Conservation (phyloP, 1,140 invertebrate species). For the Sycobia sp. region DNA sequence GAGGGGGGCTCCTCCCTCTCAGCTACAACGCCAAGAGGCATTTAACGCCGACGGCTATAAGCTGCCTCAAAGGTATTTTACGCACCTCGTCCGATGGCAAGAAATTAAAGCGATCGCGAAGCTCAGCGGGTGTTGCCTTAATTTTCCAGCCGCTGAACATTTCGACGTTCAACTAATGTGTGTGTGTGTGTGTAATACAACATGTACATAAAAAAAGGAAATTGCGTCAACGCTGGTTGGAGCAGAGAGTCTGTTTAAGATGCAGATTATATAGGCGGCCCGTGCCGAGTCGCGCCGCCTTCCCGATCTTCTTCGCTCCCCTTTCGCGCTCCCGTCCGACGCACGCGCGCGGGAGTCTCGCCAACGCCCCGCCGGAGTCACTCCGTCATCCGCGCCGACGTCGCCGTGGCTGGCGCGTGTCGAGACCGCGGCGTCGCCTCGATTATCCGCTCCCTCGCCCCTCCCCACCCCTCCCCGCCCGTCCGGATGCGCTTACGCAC, state of each 20-base stretch:
- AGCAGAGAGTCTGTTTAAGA: constrained; percentile 43
- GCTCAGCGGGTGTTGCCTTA: no score
- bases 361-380: no score
- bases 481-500: not conserved
- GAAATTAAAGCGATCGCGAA: no score
- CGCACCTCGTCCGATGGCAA: no score
- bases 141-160: constrained; percentile 41
- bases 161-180: constrained; percentile 37
- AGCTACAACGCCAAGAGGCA: no score
- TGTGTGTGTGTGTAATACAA: not conserved
- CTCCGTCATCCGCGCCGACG: no score
- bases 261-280: constrained; percentile 45
- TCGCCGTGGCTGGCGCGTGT: no score
- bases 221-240: not conserved
- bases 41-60: no score
- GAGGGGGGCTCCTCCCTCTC: no score
- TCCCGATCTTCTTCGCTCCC: not conserved
- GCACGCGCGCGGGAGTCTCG: no score
- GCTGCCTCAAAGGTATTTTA: no score
- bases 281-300: constrained; percentile 29
- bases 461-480: not conserved
- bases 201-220: constrained; percentile 12
- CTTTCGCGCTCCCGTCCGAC: no score
- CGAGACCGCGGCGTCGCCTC: not conserved
- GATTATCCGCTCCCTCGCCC: not conserved